Evolutionary conservation across 2,113 vertebrate species (phyloP).

Genomic region (Fregetta grallaria): DNA sequence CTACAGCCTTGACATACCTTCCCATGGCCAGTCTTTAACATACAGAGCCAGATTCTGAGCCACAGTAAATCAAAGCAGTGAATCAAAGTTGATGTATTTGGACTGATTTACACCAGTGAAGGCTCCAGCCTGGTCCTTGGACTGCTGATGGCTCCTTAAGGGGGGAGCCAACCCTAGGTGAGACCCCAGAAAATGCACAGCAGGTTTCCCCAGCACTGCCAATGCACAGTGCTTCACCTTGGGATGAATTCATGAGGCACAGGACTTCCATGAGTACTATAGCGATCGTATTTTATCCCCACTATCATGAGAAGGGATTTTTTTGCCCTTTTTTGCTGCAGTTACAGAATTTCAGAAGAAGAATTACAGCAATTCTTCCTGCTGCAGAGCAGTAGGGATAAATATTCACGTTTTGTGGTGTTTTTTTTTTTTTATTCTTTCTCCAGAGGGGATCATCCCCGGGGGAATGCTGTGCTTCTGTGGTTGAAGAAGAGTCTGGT

Average conservation of each 20-base stretch:
- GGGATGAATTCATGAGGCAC: not conserved
- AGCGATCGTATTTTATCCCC: not conserved
- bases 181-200: not conserved
- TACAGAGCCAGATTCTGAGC: not conserved
- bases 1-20: slow-evolving; percentile 35
- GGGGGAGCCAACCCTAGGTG: not conserved
- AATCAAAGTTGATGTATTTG: not conserved
- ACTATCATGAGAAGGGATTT: rapidly evolving
- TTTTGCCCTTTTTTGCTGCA: not conserved
- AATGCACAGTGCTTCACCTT: not conserved
- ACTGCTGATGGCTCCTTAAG: not conserved
- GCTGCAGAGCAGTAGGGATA: not conserved
- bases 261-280: rapidly evolving
- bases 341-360: not conserved
- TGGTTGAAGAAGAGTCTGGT: not conserved
- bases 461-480: not conserved
- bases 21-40: not conserved
- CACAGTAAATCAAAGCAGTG: not conserved
- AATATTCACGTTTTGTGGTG: not conserved
- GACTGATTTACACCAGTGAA: not conserved
- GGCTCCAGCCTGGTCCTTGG: not conserved
- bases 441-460: not conserved
- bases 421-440: not conserved
- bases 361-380: not conserved
- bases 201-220: not conserved